A percentile compares a stretch with the other conserved stretches of the same genome.
phyloP scores from a whole-genome alignment of 2,113 vertebrate genomes.

The Solea senegalensis region DNA sequence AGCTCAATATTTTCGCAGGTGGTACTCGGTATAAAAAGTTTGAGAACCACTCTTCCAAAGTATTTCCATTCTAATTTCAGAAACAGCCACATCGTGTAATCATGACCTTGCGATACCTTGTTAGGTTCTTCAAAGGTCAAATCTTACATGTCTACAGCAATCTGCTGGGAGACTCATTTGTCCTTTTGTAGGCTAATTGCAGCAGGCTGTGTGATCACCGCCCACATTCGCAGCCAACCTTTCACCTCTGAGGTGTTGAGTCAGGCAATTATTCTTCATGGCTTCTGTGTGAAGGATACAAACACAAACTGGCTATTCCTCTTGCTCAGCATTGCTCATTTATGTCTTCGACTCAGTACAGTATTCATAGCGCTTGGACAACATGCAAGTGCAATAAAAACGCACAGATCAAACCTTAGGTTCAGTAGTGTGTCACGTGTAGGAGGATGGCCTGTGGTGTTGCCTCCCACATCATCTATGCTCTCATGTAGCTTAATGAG shows the following conservation, averaged over 20 bases:
- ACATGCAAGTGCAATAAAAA: conserved; percentile 41
- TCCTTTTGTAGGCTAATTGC: conserved; percentile 70
- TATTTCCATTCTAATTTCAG: conserved; percentile 22
- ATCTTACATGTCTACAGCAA: conserved; percentile 35
- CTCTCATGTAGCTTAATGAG: conserved; percentile 8
- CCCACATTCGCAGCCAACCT: conserved; percentile 70
- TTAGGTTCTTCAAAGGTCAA: conserved; percentile 46
- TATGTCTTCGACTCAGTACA: conserved; percentile 10
- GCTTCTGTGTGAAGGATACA: conserved; percentile 75
- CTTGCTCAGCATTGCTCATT: conserved; percentile 30
- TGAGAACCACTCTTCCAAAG: neutral
- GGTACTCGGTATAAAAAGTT: too few species aligned
- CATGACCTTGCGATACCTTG: conserved; percentile 26
- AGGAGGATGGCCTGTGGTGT: conserved; percentile 31
- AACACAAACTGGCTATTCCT: conserved; percentile 57
- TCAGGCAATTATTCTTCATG: conserved; percentile 78
- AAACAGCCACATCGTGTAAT: conserved; percentile 23
- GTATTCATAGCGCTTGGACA: conserved; percentile 28
- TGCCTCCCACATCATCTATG: conserved; percentile 18
- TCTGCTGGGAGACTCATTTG: conserved; percentile 66
- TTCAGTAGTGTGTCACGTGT: conserved; percentile 38
- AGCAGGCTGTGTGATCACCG: conserved; percentile 71
- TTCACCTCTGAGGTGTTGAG: conserved; percentile 78
- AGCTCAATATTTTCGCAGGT: too few species aligned
- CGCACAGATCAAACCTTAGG: conserved; percentile 33